Percentiles rank a stretch among this genome's conserved stretches.
These are phyloP conservation scores for Dasysyrphus tricinctus DNA, from an alignment of 2,888 invertebrate genomes.

Conservation along the genomic window DNA sequence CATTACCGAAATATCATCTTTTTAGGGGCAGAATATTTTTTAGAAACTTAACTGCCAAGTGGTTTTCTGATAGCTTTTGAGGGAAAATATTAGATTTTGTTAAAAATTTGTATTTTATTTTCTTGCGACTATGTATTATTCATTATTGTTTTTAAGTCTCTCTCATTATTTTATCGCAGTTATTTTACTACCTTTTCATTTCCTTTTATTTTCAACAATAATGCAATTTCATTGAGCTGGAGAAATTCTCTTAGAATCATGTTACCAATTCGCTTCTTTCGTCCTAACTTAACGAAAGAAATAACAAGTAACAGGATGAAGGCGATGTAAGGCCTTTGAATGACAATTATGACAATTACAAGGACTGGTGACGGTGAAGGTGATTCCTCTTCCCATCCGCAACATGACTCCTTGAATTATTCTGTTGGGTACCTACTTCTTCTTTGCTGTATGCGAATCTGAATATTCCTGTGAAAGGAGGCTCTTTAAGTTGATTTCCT, in stretches of 20 bases:
- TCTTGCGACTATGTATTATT: no score
- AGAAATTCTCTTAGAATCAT: slow-evolving; percentile 35
- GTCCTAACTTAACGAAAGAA: slow-evolving; percentile 32
- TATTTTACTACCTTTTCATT: no score
- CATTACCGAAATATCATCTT: no score
- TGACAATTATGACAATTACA: slow-evolving; percentile 74
- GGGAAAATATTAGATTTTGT: no score
- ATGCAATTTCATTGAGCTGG: slow-evolving; percentile 19
- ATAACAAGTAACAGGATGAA: slow-evolving; percentile 46
- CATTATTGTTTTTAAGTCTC: no score
- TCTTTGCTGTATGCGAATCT: slow-evolving; percentile 19
- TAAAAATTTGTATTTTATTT: no score
- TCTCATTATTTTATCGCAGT: no score
- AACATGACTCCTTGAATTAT: slow-evolving; percentile 3
- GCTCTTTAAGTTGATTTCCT: slow-evolving; percentile 67
- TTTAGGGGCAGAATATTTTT: no score
- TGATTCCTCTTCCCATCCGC: slow-evolving; percentile 2
- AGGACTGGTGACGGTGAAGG: slow-evolving; percentile 43
- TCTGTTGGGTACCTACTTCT: slow-evolving; percentile 13
- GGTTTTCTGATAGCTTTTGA: no score
- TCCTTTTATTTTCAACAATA: no score
- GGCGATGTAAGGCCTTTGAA: slow-evolving; percentile 56
- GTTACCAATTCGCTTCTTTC: neutral
- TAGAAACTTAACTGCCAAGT: no score
- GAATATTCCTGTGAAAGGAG: slow-evolving; percentile 28